A percentile compares a stretch with the other conserved stretches of the same genome.
Conservation (phyloP, 2,797 vertebrate species). For the Brachyalestes nurse region DNA sequence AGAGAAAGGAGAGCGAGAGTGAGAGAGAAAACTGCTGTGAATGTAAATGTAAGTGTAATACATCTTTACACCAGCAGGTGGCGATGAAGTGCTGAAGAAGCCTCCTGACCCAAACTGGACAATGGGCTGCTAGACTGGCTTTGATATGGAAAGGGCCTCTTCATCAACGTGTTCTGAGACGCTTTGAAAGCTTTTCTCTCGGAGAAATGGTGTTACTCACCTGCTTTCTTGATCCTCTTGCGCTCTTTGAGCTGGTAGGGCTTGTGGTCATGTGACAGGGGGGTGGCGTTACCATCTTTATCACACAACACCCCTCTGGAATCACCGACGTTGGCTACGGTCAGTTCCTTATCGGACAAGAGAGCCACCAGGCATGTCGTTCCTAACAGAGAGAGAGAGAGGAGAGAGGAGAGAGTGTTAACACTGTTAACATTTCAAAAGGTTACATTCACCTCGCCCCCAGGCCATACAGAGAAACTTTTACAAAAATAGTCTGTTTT, state of each 20-base stretch:
- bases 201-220: slow-evolving; percentile 68
- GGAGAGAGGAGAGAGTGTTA: no score
- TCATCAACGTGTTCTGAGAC: not conserved
- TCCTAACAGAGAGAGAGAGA: slow-evolving; percentile 70
- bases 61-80: slow-evolving; percentile 20
- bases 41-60: slow-evolving; percentile 62
- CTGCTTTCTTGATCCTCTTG: slow-evolving; percentile 97
- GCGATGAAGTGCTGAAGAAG: slow-evolving; percentile 15
- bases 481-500: no score
- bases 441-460: no score
- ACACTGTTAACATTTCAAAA: no score
- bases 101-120: not conserved
- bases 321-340: slow-evolving; percentile 95
- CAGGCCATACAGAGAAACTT: no score
- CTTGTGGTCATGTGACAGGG: slow-evolving; percentile 96
- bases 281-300: slow-evolving; percentile 93
- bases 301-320: slow-evolving; percentile 94
- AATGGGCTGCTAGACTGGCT: no score
- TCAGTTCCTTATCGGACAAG: slow-evolving; percentile 92
- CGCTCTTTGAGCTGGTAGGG: slow-evolving; percentile 97
- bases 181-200: not conserved
- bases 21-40: no score
- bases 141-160: not conserved
- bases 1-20: no score
- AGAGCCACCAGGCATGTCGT: slow-evolving; percentile 94